These are phyloP conservation scores for Gouania willdenowi DNA, from an alignment of 2,797 vertebrate species.

Conservation along the genomic window DNA sequence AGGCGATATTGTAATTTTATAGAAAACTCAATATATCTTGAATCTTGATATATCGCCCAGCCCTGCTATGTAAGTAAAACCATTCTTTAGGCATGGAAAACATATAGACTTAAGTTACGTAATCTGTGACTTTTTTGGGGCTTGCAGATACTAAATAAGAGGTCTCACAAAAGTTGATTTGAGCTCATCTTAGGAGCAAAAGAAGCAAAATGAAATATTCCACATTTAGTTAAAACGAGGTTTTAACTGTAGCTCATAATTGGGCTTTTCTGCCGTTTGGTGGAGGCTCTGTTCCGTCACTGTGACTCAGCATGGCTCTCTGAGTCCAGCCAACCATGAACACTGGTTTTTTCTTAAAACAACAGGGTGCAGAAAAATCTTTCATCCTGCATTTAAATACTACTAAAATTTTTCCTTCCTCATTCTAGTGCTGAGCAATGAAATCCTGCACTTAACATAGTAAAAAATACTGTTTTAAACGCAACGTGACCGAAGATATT, in stretches of 20 bases:
- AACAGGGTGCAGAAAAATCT: constrained; percentile 18
- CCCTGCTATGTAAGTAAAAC: constrained; percentile 76
- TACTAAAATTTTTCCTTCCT: constrained; percentile 17
- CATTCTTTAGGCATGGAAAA: constrained; percentile 68
- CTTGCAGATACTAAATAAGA: constrained; percentile 47
- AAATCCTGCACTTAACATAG: constrained; percentile 12
- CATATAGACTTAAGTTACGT: constrained; percentile 68
- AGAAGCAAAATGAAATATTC: constrained; percentile 36
- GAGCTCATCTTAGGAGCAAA: constrained; percentile 46
- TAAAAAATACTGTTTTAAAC: constrained; percentile 11
- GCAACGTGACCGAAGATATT: constrained; percentile 30
- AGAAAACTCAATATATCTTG: too few relatives aligned
- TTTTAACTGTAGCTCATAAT: constrained; percentile 36
- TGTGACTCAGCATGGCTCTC: constrained; percentile 50
- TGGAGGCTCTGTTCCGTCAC: constrained; percentile 44
- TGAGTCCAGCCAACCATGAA: constrained; percentile 44
- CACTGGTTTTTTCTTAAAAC: constrained; percentile 19
- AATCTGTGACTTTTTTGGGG: constrained; percentile 53
- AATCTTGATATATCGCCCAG: too few relatives aligned
- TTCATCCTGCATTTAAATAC: constrained; percentile 26
- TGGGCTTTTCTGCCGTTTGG: constrained; percentile 40
- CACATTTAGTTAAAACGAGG: constrained; percentile 40
- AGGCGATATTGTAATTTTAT: too few relatives aligned
- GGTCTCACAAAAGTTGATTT: constrained; percentile 35
- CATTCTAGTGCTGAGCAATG: constrained; percentile 12